Evolutionary conservation across 2,113 vertebrate genomes (phyloP), one percentile per base, ranked within the genome.

Genomic region (Aspidoscelis tigris): DNA sequence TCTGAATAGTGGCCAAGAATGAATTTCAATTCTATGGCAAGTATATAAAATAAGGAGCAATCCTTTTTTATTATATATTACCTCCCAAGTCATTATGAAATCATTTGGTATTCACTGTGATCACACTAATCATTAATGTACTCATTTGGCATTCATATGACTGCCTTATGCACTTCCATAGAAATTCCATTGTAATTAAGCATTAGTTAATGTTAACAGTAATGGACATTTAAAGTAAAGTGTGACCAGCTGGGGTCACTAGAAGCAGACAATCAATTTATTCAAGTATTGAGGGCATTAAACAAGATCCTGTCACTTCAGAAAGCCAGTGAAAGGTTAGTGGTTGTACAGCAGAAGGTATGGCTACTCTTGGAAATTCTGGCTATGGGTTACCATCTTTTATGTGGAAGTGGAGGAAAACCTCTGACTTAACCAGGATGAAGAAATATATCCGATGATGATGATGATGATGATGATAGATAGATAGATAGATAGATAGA

Each of bases 201-300:
- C 89, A 89, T 95, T 95, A 92, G 92, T 95, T 96, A 94, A 94
- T 91, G 90, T 94, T 95, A 95, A 96, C 94, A 95, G 89, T 93
- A 94, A 95, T 93, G 91, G 95, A 91, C 58, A 80, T 92, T 93
- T 94, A 93, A 95, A 94, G 14, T 85, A 80, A 95, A 94, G 86
- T 86, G 90, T 90, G 92, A 89, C 87, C 86, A 91, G 88, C 82
- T 85, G 91, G 82, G 89, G 92, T 92, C 93, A 93, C 76, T 79
- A 88, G 85, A 83, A 91, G 89, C 87, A 85, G 80, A 82, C 86
- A 90, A 93, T 95, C 89, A 80, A 73, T 77, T 87, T 53, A 75
- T 87, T 89, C 90, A 89, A 83, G 61, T 14, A 55, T 2, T 80
- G 76, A 85, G 71, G 76, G 81, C 65, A 53, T 24, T 78, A 84